Percentiles rank a stretch among this genome's conserved stretches.
phyloP scores from a whole-genome alignment of 2,113 vertebrate species.

The Tachysurus vachellii region DNA sequence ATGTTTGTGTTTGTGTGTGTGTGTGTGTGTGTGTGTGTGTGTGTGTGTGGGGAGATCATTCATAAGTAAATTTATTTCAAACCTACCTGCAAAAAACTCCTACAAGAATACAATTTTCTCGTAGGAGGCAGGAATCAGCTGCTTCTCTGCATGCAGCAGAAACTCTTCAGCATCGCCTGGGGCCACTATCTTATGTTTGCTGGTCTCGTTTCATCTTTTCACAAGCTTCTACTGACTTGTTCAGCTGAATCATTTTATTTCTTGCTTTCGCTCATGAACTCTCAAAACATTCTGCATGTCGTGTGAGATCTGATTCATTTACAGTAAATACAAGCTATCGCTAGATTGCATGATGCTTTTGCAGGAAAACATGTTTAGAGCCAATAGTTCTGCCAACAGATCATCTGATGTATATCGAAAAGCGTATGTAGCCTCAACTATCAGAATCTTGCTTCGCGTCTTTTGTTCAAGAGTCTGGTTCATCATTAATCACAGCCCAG shows the following conservation, averaged over 20 bases:
- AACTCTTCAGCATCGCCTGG: neutral
- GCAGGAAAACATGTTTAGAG: neutral
- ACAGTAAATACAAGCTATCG: neutral
- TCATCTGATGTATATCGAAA: neutral
- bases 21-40: neutral
- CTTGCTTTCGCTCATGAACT: neutral
- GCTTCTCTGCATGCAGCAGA: neutral
- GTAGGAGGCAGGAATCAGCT: neutral
- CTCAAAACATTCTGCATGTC: neutral
- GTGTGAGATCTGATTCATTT: neutral
- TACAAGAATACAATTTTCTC: neutral
- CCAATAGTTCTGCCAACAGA: neutral
- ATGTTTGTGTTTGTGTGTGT: neutral
- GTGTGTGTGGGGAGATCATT: neutral
- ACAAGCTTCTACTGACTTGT: neutral
- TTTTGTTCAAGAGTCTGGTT: neutral
- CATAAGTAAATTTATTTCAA: neutral
- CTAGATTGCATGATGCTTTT: neutral
- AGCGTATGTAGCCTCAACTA: neutral
- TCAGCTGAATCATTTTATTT: neutral
- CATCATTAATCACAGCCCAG: neutral
- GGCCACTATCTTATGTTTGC: neutral
- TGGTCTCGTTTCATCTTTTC: conserved; percentile 5
- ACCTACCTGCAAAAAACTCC: neutral
- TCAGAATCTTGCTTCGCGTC: neutral